Evolutionary conservation across 2,888 invertebrate genomes (phyloP), one percentile per base, ranked within the genome.

Genomic region (Phragmatobia fuliginosa): DNA sequence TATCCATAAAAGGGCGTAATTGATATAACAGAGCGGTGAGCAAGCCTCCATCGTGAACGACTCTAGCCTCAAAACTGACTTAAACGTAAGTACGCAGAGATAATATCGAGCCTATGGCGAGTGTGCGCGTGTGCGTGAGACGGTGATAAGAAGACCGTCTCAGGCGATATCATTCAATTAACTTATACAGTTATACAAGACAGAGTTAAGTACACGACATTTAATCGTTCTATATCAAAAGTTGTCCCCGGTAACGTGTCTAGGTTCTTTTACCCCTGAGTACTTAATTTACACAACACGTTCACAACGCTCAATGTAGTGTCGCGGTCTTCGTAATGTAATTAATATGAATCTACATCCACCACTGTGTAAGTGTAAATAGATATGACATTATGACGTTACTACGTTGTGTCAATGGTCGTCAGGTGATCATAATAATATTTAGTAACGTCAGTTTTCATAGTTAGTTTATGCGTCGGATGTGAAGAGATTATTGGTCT

Each of bases 401-500:
- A 38, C 38, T 38, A 38, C 14, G 38, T 3, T 52, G 69, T 71
- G 70, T 66, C 64, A 61, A 59, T 71, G 75, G 70, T 80, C 78
- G 70, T 21, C 18, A 3, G 33, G 3, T 33, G 3, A 10, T 21
- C 21, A 45, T 45, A 6, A 45, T 45, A 21, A 21, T 7, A 3
- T 14, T 38, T 7, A 6, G 0, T 45, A 45, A 45, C 45, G 21
- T 45, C 63, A 59, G 72, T 80, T 79, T 80, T 79, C 73, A 16
- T 16, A 38, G 18, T 18, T 66, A 58, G 72, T 80, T 79, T 77
- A 77, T 80, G 68, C 58, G 65, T 62, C 10, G 61, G 56, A 63
- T 71, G 79, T 75, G 70, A 75, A 77, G 18, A 41, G 41, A 66
- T 71, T 60, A 61, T 70, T 75, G 60, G 69, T 70, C 61, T 72